phyloP scores from a whole-genome alignment of 1,140 invertebrate genomes.

The Megalonaias nervosa region DNA sequence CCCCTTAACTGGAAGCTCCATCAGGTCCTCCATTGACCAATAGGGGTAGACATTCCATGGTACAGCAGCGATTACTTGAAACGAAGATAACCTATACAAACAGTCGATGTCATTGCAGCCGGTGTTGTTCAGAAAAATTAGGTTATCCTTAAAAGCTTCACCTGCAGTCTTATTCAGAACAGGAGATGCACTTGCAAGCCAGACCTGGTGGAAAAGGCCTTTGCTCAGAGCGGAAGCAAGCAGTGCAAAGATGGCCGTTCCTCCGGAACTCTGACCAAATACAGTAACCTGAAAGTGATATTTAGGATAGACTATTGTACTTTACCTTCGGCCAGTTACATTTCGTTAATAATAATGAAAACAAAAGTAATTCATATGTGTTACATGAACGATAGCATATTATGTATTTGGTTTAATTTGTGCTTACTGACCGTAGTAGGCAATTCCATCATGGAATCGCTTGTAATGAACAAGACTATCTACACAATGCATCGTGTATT shows the following conservation, averaged over 20 bases:
- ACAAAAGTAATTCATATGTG: no score
- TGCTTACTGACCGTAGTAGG: no score
- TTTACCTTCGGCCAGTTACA: no score
- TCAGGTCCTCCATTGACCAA: slow-evolving; percentile 35
- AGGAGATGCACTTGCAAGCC: slow-evolving; percentile 45
- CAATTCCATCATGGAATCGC: no score
- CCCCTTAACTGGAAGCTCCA: slow-evolving; percentile 20
- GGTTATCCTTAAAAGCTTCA: slow-evolving; percentile 38
- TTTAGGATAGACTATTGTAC: no score
- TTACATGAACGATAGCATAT: no score
- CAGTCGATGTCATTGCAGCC: slow-evolving; percentile 41
- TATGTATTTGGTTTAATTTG: no score
- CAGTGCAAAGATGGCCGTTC: slow-evolving; percentile 46
- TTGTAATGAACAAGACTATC: no score
- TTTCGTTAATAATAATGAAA: no score
- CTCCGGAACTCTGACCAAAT: slow-evolving; percentile 55
- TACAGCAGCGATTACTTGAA: slow-evolving; percentile 22
- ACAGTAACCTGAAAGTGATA: slow-evolving; percentile 46
- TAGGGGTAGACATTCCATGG: slow-evolving; percentile 40
- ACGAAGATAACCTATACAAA: slow-evolving; percentile 28
- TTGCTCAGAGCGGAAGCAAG: slow-evolving; percentile 39
- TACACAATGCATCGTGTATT: no score
- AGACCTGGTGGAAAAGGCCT: slow-evolving; percentile 51
- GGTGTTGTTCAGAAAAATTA: slow-evolving; percentile 37
- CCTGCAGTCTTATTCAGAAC: slow-evolving; percentile 41